Evolutionary conservation across 2,888 invertebrate genomes (phyloP), one percentile per base, ranked within the genome.

Genomic region (Leptopilina drosophilae): DNA sequence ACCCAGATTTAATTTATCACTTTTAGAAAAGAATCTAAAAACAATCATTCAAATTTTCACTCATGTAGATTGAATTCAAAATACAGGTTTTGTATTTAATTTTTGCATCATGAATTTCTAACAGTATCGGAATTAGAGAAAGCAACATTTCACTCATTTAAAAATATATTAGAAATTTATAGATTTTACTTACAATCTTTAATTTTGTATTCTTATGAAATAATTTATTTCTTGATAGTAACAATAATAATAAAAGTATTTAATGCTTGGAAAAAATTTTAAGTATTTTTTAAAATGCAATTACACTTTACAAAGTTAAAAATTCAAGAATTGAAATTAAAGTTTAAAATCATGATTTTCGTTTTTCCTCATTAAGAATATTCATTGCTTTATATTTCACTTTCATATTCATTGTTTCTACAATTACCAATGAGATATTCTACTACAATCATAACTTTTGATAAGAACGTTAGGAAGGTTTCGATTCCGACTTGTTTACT

Each of bases 51-150:
- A 2, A 15, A 62, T 3, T 20, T 67, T 67, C n/a, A 33, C 73
- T 73, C 73, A 33, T n/a, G 33, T 14, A 33, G 33, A 73, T n/a
- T 56, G 33, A 40, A 56, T 14, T 53, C 26, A 8, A n/a, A 26
- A 66, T 40, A 73, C 73, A 33, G 73, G 56, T 59, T 73, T 62
- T 62, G 62, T 62, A 62, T 26, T 20, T 33, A 56, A 73, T 73
- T 40, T 49, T 56, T 33, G 56, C 73, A 69, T 49, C 8, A 7
- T 56, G 33, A 53, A 59, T 73, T 42, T 33, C 56, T 53, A 59
- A 56, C 53, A 73, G 40, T 59, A 73, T 46, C 14, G 66, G 49
- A n/a, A 40, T 56, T n/a, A 26, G 65, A 66, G 77, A 77, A 67
- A 77, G 77, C 42, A 67, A 14, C 56, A 77, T 42, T 33, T 67